Evolutionary conservation across 2,888 invertebrate genomes (phyloP).

Genomic region (Melitaea athalia): DNA sequence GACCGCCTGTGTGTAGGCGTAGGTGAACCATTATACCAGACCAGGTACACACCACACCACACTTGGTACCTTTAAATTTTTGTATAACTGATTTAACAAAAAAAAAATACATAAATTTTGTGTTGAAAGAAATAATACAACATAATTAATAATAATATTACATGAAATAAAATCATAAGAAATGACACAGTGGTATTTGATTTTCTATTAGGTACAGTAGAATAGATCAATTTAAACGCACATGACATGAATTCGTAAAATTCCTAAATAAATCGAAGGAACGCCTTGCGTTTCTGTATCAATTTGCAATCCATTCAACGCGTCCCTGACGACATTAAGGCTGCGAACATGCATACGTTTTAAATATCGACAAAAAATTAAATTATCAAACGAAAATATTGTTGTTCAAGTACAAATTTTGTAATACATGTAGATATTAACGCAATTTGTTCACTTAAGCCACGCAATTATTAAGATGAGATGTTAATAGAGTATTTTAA

Average conservation of each 20-base stretch:
- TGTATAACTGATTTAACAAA: no score
- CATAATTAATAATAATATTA: constrained; percentile 11
- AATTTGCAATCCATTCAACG: constrained; percentile 72
- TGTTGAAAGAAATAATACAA: not conserved
- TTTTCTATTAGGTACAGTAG: constrained; percentile 44
- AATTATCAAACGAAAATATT: not conserved
- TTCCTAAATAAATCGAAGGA: constrained; percentile 70
- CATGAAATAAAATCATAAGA: constrained; percentile 20
- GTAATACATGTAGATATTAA: not conserved
- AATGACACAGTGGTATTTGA: constrained; percentile 44
- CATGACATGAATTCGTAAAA: constrained; percentile 69
- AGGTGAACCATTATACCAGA: no score
- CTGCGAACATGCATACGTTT: constrained; percentile 24
- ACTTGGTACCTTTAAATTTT: no score
- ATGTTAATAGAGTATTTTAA: not conserved
- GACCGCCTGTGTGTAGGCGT: no score
- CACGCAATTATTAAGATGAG: no score
- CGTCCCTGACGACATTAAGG: constrained; percentile 51
- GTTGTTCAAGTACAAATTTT: not conserved
- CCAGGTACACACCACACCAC: no score
- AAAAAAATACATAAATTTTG: not conserved
- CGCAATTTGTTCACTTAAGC: no score
- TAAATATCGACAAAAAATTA: constrained; percentile 21
- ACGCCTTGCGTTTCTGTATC: constrained; percentile 66
- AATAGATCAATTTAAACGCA: constrained; percentile 50